Evolutionary conservation across 1,140 invertebrate species (phyloP).

Genomic region (Lerema accius): DNA sequence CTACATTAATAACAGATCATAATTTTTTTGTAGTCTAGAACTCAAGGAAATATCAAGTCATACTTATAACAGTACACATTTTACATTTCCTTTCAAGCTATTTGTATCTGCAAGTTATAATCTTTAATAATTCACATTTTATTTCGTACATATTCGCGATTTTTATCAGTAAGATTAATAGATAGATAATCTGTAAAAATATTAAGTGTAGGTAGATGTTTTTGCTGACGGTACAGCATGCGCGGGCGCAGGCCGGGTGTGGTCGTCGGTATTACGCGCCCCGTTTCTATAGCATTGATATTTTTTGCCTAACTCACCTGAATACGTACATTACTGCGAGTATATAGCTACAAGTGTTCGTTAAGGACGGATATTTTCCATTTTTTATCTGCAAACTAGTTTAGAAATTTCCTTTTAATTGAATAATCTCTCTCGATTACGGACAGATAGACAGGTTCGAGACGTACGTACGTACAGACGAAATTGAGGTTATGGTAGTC

Average conservation of each 20-base stretch:
- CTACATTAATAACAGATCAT: too few species aligned
- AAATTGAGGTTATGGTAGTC: background rate
- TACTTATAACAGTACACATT: too few species aligned
- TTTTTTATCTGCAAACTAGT: background rate
- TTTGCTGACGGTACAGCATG: conserved; percentile 26
- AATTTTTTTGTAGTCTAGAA: too few species aligned
- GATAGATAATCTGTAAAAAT: too few species aligned
- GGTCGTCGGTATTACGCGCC: conserved; percentile 33
- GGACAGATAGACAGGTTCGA: background rate
- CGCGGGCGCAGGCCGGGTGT: conserved; percentile 33
- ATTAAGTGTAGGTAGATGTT: background rate
- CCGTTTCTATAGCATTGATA: conserved; percentile 48
- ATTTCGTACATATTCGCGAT: too few species aligned
- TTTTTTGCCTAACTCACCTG: conserved; percentile 36
- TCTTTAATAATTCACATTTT: too few species aligned
- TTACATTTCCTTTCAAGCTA: too few species aligned
- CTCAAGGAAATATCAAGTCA: too few species aligned
- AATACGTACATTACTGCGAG: conserved; percentile 18
- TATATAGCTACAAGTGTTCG: background rate
- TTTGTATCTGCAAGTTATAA: too few species aligned
- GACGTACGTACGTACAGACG: background rate
- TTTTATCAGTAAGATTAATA: too few species aligned
- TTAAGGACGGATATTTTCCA: conserved; percentile 1
- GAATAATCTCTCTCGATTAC: conserved; percentile 2
- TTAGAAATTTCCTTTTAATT: conserved; percentile 2